Evolutionary conservation across 2,113 vertebrate genomes (phyloP).

Genomic region (Urocitellus parryii): DNA sequence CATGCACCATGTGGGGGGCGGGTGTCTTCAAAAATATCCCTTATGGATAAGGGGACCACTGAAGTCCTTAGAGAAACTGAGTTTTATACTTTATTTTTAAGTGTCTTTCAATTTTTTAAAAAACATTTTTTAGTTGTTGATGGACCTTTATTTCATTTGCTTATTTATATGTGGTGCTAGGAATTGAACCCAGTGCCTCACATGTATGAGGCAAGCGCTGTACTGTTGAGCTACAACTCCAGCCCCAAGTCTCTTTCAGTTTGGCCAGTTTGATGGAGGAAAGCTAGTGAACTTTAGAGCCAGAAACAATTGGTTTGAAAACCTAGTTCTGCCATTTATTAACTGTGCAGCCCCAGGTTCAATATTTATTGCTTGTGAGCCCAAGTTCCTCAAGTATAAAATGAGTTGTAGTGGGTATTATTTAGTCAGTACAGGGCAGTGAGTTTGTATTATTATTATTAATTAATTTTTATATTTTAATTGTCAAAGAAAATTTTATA

Average conservation of each 20-base stretch:
- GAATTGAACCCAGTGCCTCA: no score
- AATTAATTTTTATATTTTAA: neutral
- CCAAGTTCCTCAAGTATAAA: neutral
- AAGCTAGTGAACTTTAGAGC: neutral
- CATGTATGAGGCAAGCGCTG: no score
- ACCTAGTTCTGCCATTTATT: neutral
- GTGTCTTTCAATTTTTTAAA: constrained; percentile 10
- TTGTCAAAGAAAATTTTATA: neutral
- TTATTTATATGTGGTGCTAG: no score
- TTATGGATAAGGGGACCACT: neutral
- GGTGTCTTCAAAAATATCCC: neutral
- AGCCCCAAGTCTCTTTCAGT: neutral
- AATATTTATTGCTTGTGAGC: neutral
- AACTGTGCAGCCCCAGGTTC: neutral
- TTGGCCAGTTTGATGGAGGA: constrained; percentile 33
- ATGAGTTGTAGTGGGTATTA: neutral
- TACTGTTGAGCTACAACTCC: no score
- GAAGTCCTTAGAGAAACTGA: neutral
- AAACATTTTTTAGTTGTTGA: no score
- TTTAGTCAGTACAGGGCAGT: neutral
- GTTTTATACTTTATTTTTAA: neutral
- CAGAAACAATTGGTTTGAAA: constrained; percentile 19
- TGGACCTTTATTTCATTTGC: no score
- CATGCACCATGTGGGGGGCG: neutral
- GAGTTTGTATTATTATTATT: neutral